Evolutionary conservation across 2,113 vertebrate genomes (phyloP).

Genomic region (Nannospalax galili): DNA sequence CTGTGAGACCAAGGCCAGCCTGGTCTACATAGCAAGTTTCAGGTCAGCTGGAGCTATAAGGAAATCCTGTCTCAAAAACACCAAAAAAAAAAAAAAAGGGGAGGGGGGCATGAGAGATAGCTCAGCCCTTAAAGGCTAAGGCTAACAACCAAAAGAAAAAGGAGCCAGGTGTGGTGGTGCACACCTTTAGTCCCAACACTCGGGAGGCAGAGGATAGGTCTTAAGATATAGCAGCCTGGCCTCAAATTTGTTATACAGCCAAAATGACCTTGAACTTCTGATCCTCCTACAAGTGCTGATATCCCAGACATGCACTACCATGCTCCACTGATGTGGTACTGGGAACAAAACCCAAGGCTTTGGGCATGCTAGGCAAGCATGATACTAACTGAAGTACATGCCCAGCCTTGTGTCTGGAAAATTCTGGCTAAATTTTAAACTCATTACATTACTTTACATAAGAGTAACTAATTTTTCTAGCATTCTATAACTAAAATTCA

Average conservation of each 20-base stretch:
- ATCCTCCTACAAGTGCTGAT: neutral
- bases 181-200: no score
- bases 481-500: slow-evolving; percentile 13
- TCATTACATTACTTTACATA: neutral
- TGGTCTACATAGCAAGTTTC: no score
- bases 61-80: no score
- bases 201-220: no score
- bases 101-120: no score
- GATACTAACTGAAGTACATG: neutral
- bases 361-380: neutral
- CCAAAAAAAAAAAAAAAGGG: no score
- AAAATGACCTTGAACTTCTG: neutral
- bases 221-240: neutral
- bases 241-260: neutral
- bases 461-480: neutral
- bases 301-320: neutral
- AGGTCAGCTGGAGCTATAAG: no score
- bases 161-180: no score
- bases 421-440: slow-evolving; percentile 2
- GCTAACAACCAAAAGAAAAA: no score
- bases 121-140: no score
- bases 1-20: no score
- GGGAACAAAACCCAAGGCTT: neutral
- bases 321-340: neutral
- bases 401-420: neutral